These are phyloP conservation scores for Notodonta dromedarius DNA, from an alignment of 2,888 invertebrate species.

Conservation along the genomic window DNA sequence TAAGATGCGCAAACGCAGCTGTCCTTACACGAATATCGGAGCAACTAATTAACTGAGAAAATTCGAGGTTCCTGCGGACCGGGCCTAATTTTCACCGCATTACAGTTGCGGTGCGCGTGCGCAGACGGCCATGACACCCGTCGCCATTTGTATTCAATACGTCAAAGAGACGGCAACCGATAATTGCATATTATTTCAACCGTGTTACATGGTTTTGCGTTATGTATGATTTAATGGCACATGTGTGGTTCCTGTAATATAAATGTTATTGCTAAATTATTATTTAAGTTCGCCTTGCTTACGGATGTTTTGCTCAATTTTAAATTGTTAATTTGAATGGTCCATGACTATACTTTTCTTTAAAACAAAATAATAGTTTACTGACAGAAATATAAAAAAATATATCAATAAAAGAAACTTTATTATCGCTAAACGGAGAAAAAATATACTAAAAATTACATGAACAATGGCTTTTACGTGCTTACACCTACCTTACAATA, in stretches of 20 bases:
- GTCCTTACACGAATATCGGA: conserved; percentile 4
- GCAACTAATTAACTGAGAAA: conserved; percentile 12
- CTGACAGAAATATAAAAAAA: conserved; percentile 3
- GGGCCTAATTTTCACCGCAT: conserved; percentile 49
- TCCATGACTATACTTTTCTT: no score
- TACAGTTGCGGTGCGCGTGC: conserved; percentile 43
- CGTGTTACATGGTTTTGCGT: conserved; percentile 40
- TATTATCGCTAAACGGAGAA: conserved; percentile 74
- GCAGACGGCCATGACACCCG: conserved; percentile 57
- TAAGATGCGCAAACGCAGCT: conserved; percentile 2
- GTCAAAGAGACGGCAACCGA: conserved; percentile 36
- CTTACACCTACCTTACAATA: conserved; percentile 51
- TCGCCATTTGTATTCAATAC: conserved; percentile 53
- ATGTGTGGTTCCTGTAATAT: conserved; percentile 21
- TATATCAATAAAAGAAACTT: conserved; percentile 75
- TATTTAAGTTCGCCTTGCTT: background rate
- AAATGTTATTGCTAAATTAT: conserved; percentile 12
- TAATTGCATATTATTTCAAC: conserved; percentile 56
- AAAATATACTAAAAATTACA: conserved; percentile 71
- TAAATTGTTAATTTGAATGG: no score
- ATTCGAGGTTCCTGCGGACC: conserved; percentile 18
- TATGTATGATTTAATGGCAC: conserved; percentile 39
- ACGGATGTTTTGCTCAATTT: no score
- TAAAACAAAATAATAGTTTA: background rate
- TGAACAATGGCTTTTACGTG: conserved; percentile 75